A percentile compares a stretch with the other conserved stretches of the same genome.
phyloP scores from a whole-genome alignment of 1,140 invertebrate species.

The Chironomus tepperi region DNA sequence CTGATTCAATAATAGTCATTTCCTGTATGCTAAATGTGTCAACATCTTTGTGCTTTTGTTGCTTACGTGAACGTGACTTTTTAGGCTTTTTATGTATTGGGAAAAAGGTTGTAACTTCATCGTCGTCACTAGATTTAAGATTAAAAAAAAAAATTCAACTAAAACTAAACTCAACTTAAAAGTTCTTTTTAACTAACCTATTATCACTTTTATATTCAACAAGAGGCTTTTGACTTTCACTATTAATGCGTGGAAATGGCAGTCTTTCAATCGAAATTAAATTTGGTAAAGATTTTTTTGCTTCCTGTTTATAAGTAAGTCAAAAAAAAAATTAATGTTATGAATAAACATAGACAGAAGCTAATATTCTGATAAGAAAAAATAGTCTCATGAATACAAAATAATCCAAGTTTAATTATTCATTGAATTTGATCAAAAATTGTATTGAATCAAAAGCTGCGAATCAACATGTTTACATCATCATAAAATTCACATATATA shows the following conservation, averaged over 20 bases:
- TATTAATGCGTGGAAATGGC: slow-evolving; percentile 32
- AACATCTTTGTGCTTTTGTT: slow-evolving; percentile 30
- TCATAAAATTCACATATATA: no score
- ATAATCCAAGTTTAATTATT: no score
- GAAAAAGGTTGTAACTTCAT: slow-evolving; percentile 38
- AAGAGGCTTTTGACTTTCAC: slow-evolving; percentile 29
- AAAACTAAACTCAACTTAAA: neutral
- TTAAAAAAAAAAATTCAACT: neutral
- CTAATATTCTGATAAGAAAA: no score
- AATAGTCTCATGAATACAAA: no score
- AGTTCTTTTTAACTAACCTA: slow-evolving; percentile 25
- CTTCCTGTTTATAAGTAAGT: slow-evolving; percentile 29
- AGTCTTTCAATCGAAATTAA: slow-evolving; percentile 38
- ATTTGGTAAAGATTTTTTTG: slow-evolving; percentile 34
- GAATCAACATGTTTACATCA: no score
- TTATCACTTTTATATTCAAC: slow-evolving; percentile 39
- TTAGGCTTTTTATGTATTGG: slow-evolving; percentile 34
- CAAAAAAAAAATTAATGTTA: no score
- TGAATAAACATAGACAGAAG: no score
- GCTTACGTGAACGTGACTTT: slow-evolving; percentile 25
- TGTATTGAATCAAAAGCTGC: no score
- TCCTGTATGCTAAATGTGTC: slow-evolving; percentile 41
- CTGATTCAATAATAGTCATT: slow-evolving; percentile 38
- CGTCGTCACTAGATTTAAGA: slow-evolving; percentile 31
- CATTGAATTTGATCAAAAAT: no score